A percentile compares a stretch with the other conserved stretches of the same genome.
These are phyloP conservation scores for Congeria kusceri DNA, from an alignment of 2,888 invertebrate species.

Conservation along the genomic window DNA sequence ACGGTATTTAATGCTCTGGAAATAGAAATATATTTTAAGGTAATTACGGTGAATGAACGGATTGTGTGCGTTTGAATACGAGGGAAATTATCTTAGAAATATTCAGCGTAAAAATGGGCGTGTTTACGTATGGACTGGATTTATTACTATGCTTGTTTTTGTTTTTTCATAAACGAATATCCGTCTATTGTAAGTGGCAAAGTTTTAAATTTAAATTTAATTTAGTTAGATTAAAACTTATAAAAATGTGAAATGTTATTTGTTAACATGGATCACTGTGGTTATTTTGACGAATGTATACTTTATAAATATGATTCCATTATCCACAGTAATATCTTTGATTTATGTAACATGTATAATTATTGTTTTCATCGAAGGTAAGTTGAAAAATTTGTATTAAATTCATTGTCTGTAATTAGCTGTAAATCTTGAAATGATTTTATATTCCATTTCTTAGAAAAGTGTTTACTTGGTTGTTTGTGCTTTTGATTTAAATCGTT, in stretches of 20 bases:
- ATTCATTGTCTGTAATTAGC: too few species aligned
- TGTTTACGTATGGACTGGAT: slow-evolving; percentile 27
- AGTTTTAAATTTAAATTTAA: neutral
- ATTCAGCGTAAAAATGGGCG: slow-evolving; percentile 19
- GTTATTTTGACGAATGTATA: too few species aligned
- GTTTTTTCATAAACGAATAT: slow-evolving; percentile 32
- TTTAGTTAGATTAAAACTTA: too few species aligned
- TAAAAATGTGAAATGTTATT: too few species aligned
- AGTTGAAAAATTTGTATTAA: too few species aligned
- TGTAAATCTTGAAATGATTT: too few species aligned
- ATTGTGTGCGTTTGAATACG: neutral
- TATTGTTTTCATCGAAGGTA: too few species aligned
- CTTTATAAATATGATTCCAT: neutral
- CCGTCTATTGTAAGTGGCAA: slow-evolving; percentile 38
- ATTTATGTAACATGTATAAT: too few species aligned
- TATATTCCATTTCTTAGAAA: too few species aligned
- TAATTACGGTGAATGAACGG: neutral
- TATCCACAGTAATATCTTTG: neutral
- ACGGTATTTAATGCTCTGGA: slow-evolving; percentile 12
- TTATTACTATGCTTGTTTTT: slow-evolving; percentile 33
- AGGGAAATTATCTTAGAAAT: neutral
- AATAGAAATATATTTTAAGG: slow-evolving; percentile 17
- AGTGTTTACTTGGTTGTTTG: too few species aligned
- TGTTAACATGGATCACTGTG: too few species aligned
- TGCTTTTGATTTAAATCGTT: too few species aligned